Percentiles rank a stretch among this genome's conserved stretches.
phyloP scores from a whole-genome alignment of 53 echinoderm and acorn worm genomes.

The Crossaster papposus region DNA sequence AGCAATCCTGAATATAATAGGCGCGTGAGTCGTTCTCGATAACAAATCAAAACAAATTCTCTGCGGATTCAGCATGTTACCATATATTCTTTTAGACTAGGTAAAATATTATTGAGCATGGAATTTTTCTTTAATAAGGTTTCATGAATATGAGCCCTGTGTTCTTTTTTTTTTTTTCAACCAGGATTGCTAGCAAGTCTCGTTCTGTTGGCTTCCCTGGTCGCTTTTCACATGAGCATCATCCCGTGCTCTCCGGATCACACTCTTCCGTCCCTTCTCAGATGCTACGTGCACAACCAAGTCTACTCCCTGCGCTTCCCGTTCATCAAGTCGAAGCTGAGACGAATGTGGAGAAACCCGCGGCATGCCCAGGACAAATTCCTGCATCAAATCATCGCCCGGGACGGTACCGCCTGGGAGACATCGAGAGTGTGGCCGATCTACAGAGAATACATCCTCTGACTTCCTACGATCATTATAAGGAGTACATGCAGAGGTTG shows the following conservation, averaged over 20 bases:
- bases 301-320: neutral
- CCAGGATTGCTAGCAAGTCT: slow-evolving; percentile 13
- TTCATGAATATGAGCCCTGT: neutral
- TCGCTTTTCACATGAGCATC: slow-evolving; percentile 19
- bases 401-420: slow-evolving; percentile 49
- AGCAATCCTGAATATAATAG: too few species aligned
- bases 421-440: slow-evolving; percentile 58
- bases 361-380: slow-evolving; percentile 58
- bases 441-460: slow-evolving; percentile 72
- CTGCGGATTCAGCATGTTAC: too few species aligned
- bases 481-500: slow-evolving; percentile 69
- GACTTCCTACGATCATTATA: slow-evolving; percentile 74
- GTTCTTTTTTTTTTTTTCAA: neutral
- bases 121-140: neutral
- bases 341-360: slow-evolving; percentile 41
- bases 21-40: too few species aligned
- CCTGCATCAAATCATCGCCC: slow-evolving; percentile 27
- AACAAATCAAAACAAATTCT: too few species aligned
- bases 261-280: neutral
- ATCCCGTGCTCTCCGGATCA: slow-evolving; percentile 1
- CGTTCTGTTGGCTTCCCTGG: neutral
- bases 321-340: neutral
- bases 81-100: neutral
- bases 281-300: neutral
- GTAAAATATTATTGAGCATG: neutral